Base-by-base conservation (phyloP, 2,888 invertebrate species). In the Chloromyia formosa region DNA sequence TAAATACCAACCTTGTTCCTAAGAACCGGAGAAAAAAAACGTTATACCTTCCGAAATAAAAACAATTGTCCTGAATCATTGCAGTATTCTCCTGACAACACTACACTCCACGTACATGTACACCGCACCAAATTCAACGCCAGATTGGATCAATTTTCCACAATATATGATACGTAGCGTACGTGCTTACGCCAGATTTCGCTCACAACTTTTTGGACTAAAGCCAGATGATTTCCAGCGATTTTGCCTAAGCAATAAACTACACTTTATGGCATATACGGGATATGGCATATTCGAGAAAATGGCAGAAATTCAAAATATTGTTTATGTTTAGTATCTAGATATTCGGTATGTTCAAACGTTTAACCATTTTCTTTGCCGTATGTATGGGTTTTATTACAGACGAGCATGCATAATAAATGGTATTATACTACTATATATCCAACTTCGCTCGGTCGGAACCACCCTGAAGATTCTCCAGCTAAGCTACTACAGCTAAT, bases 241-340 rank as follows among this genome's bases (percentile, higher is more conserved):
- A 49, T 49, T 49, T 49, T 49, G 12, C 49, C 49, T 49, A 49
- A 49, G 49, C 49, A 49, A 49, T 49, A 49, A 49, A 49, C 49
- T 49, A 49, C 49, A 49, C 49, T 49, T 49, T 49, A 49, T 49
- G 16, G 49, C 49, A 49, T 12, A n/a, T 49, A n/a, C 16, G 49
- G 49, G 12, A 49, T 49, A 49, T 49, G 49, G 12, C 16, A n/a
- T 12, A 49, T 12, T 3, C 49, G 49, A 49, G 49, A n/a, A n/a
- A n/a, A 49, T 49, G 49, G 49, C 49, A 49, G 12, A 49, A 49
- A 49, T 12, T 49, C 49, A 49, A 49, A 35, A 49, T 49, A 49
- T 49, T 49, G 49, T 49, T 49, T 49, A 49, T 49, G 27, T 35
- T 7, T 2, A 49, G 49, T 42, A 42, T n/a, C 14, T 3, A 49